phyloP scores from a whole-genome alignment of 2,113 vertebrate genomes.

The Alectura lathami region DNA sequence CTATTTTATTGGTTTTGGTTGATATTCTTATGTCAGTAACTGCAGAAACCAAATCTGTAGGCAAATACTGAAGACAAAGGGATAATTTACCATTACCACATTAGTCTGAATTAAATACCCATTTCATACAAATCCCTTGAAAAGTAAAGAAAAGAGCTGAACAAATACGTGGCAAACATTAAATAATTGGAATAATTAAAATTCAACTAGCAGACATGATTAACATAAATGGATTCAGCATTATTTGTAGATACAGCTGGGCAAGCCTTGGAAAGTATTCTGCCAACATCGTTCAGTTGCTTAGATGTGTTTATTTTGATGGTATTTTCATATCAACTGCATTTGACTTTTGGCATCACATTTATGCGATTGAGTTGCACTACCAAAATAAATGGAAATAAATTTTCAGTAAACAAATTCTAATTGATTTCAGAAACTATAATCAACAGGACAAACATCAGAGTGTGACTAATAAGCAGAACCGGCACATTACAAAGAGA shows the following conservation, averaged over 20 bases:
- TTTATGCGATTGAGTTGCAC: not conserved
- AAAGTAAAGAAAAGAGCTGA: not conserved
- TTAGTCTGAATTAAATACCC: not conserved
- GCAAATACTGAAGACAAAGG: not conserved
- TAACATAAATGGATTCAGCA: not conserved
- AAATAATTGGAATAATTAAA: not conserved
- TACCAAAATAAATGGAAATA: not conserved
- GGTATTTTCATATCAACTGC: not conserved
- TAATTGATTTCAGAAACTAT: not conserved
- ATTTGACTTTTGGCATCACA: not conserved
- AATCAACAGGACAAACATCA: not conserved
- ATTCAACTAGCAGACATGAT: not conserved
- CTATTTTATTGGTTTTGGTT: not conserved
- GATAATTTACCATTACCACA: not conserved
- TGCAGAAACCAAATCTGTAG: slow-evolving; percentile 5
- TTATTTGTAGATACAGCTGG: not conserved
- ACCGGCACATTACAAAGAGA: not conserved
- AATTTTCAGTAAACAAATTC: not conserved
- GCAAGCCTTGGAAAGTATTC: not conserved
- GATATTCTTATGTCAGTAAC: not conserved
- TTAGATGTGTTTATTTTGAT: not conserved
- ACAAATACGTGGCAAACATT: not conserved
- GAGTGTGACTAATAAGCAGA: not conserved
- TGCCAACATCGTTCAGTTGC: not conserved
- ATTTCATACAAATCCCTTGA: slow-evolving; percentile 4